Evolutionary conservation across 2,797 vertebrate species (phyloP), one percentile per base, ranked within the genome.

Genomic region (Hoplostethus atlanticus): DNA sequence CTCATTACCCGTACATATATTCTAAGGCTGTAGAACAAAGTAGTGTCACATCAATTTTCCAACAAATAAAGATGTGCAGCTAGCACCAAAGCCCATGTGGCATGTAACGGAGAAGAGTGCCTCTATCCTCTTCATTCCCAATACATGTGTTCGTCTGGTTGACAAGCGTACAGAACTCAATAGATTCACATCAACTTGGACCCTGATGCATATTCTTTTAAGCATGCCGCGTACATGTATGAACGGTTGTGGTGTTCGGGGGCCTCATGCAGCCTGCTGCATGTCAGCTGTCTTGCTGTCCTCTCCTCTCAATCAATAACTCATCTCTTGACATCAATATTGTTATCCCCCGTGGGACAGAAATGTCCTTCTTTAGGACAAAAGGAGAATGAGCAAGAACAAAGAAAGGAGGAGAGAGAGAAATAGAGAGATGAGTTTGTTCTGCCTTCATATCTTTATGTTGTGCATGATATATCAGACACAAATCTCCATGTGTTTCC

Each of bases 261-360:
- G 47, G 67, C 47, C 51, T 51, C 16, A 16, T 50, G 28, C 36
- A 28, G 59, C 69, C 76, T 72, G 73, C 73, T 65, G 84, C 80
- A 83, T 76, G 81, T 87, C 81, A 89, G 72, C 80, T 73, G 73
- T 86, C 73, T 80, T 40, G 25, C 74, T 83, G 70, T 82, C 84
- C 65, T 78, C 71, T 54, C 77, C 73, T 71, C 73, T 65, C 73
- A 88, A 89, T 92, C 89, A 91, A 89, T 93, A 90, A 79, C 89
- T 89, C 87, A 91, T 89, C 89, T 92, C 83, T 90, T 50, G 30
- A 80, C 68, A 59, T 90, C 89, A 87, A 91, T 91, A 89, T 79
- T 75, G 61, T 74, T 65, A 57, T 78, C 55, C 77, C 84, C 84
- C 86, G 73, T 67, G 84, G 79, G 83, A 91, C 84, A 77, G 77